Evolutionary conservation across 2,797 vertebrate species (phyloP).

Genomic region (Oophaga sylvatica): DNA sequence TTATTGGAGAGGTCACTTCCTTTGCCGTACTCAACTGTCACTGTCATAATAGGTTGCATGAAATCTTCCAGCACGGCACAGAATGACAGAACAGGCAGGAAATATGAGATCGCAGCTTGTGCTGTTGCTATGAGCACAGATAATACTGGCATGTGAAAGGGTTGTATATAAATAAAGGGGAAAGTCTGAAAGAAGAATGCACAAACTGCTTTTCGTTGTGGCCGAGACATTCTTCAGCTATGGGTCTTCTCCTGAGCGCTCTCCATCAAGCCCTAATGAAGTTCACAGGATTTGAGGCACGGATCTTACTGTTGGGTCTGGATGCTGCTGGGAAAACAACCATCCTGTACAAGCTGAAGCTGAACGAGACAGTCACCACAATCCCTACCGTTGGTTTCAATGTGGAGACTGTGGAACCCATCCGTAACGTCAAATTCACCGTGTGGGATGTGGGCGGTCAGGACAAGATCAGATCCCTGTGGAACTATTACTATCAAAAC

Average conservation of each 20-base stretch:
- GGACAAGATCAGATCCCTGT: constrained; percentile 80
- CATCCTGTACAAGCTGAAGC: constrained; percentile 62
- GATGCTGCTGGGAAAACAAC: constrained; percentile 65
- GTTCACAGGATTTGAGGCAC: constrained; percentile 49
- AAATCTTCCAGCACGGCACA: constrained; percentile 35
- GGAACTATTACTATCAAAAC: constrained; percentile 81
- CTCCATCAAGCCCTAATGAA: constrained; percentile 39
- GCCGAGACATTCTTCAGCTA: background rate
- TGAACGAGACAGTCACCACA: constrained; percentile 54
- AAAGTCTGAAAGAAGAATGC: background rate
- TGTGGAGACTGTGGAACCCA: constrained; percentile 82
- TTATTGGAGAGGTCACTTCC: constrained; percentile 25
- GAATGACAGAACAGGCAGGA: constrained; percentile 11
- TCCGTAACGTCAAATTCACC: constrained; percentile 82
- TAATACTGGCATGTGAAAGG: background rate
- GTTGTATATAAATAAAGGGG: constrained; percentile 30
- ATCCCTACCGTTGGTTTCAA: constrained; percentile 74
- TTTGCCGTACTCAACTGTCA: background rate
- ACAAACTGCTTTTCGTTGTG: background rate
- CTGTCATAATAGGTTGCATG: background rate
- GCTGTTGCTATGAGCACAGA: background rate
- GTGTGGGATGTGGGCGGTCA: constrained; percentile 86
- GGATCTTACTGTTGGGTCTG: constrained; percentile 62
- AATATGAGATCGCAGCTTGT: background rate
- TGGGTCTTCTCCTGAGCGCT: constrained; percentile 53